Percentiles rank a stretch among this genome's conserved stretches.
Evolutionary conservation across 2,797 vertebrate species (phyloP).

Genomic region (Tragelaphus oryx): DNA sequence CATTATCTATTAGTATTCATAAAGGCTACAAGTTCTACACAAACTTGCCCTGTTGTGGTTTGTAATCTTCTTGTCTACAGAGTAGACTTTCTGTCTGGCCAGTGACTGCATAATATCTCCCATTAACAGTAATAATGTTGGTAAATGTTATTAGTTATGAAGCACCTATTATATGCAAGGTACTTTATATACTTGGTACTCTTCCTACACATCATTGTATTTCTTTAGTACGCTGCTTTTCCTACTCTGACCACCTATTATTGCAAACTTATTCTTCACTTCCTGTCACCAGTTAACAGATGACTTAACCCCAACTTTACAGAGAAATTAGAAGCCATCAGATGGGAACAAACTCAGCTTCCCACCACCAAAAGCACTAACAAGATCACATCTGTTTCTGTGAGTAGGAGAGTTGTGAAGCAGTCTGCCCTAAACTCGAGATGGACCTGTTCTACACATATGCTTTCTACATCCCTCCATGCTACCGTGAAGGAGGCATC

Average conservation of each 20-base stretch:
- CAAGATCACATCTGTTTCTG: background rate
- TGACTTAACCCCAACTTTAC: background rate
- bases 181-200: background rate
- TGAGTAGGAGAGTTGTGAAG: background rate
- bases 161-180: background rate
- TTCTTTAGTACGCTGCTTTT: background rate
- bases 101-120: background rate
- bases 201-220: background rate
- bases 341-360: background rate
- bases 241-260: background rate
- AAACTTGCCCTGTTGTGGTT: background rate
- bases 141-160: background rate
- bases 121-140: background rate
- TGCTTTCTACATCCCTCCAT: background rate
- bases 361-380: background rate
- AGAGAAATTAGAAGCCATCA: conserved; percentile 19
- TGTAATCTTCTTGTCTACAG: background rate
- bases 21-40: background rate
- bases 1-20: background rate
- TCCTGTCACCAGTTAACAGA: background rate
- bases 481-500: background rate
- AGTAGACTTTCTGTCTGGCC: background rate
- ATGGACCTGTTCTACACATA: background rate
- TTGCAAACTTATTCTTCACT: background rate
- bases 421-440: background rate